phyloP scores from a whole-genome alignment of 1,140 invertebrate species.

The Drosophila ercepeae region DNA sequence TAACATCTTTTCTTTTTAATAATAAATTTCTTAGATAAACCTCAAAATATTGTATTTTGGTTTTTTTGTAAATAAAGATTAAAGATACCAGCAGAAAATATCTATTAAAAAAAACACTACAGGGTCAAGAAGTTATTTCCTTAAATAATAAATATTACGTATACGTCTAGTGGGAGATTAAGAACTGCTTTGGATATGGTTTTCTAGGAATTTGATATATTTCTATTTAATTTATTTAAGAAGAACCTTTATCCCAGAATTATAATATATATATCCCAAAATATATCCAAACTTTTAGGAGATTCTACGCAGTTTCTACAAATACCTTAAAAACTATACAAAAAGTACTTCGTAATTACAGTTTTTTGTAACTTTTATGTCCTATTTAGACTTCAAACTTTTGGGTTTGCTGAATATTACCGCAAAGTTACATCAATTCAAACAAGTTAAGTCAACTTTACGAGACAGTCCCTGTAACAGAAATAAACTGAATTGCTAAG shows the following conservation, averaged over 20 bases:
- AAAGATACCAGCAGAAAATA: neutral
- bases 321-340: neutral
- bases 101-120: too few relatives aligned
- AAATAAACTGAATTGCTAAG: conserved; percentile 14
- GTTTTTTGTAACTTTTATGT: neutral
- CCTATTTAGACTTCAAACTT: neutral
- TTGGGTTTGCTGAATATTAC: too few relatives aligned
- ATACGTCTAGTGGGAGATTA: neutral
- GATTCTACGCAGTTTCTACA: too few relatives aligned
- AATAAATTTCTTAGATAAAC: too few relatives aligned
- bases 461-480: conserved; percentile 20
- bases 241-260: too few relatives aligned
- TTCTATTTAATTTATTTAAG: neutral
- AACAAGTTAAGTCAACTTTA: conserved; percentile 24
- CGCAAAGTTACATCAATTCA: conserved; percentile 9
- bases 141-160: neutral
- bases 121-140: too few relatives aligned
- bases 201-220: neutral
- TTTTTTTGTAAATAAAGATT: neutral
- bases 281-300: too few relatives aligned
- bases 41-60: too few relatives aligned
- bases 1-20: neutral
- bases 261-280: too few relatives aligned
- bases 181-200: too few relatives aligned
- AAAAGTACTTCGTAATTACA: neutral